Percentiles rank a stretch among this genome's conserved stretches.
These are phyloP conservation scores for Hemichromis elongatus DNA, from an alignment of 2,113 vertebrate genomes.

Conservation along the genomic window DNA sequence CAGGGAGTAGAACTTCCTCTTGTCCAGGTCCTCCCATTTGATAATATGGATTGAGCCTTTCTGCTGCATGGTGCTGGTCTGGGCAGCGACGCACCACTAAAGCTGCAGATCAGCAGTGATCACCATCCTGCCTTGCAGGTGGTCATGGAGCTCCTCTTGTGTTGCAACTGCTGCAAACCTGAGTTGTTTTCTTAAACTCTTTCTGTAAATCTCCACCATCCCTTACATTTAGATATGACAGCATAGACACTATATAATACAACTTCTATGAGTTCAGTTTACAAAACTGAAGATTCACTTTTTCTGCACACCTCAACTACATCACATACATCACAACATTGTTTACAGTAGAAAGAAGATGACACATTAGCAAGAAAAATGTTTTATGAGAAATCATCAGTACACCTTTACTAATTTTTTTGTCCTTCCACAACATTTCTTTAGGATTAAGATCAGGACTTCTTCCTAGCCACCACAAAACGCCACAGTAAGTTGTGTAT, in stretches of 20 bases:
- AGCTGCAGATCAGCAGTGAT: conserved; percentile 8
- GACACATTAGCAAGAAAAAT: neutral
- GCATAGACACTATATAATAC: neutral
- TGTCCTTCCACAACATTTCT: neutral
- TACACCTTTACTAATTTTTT: neutral
- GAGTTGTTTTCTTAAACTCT: no score
- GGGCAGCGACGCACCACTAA: conserved; percentile 1
- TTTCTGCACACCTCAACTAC: neutral
- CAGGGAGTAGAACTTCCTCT: conserved; percentile 93
- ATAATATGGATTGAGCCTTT: conserved; percentile 92
- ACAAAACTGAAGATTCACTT: neutral
- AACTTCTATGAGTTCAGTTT: neutral
- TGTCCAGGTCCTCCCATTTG: conserved; percentile 98
- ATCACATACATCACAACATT: neutral
- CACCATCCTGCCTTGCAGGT: conserved; percentile 39
- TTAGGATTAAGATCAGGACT: neutral
- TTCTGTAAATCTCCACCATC: neutral
- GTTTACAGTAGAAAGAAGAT: neutral
- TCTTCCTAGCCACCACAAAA: neutral
- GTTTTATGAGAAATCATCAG: neutral
- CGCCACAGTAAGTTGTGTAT: neutral
- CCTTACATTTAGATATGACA: neutral
- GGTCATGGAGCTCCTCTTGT: no score
- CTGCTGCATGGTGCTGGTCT: conserved; percentile 65
- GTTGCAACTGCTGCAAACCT: no score